Conservation (phyloP, 1,140 invertebrate genomes). For the Drosophila melanica region DNA sequence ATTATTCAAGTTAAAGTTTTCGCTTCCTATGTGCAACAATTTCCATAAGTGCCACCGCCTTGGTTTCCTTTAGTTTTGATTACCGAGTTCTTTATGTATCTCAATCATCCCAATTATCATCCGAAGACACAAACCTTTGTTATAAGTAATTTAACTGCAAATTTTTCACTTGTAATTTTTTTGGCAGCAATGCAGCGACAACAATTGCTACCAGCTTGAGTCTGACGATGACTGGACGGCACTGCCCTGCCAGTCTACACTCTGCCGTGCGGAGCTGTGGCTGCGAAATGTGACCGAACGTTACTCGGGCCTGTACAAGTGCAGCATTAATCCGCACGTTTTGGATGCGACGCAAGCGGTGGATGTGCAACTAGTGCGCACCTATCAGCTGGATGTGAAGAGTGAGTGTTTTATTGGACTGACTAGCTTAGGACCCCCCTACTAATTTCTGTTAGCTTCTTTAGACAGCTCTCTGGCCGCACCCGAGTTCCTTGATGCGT, state of each 20-base stretch:
- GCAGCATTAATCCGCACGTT: conserved; percentile 67
- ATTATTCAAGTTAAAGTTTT: too few relatives aligned
- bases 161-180: background rate
- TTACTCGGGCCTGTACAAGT: conserved; percentile 81
- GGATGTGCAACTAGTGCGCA: conserved; percentile 74
- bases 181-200: conserved; percentile 74
- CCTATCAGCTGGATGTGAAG: conserved; percentile 77
- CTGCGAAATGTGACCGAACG: conserved; percentile 74
- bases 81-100: too few relatives aligned
- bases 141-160: too few relatives aligned
- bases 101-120: too few relatives aligned
- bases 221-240: conserved; percentile 70
- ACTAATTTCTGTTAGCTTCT: background rate
- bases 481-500: conserved; percentile 74
- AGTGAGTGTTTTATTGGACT: conserved; percentile 38
- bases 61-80: too few relatives aligned
- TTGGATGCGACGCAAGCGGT: conserved; percentile 54
- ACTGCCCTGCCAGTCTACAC: conserved; percentile 69
- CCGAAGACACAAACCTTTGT: too few relatives aligned
- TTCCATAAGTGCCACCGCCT: too few relatives aligned
- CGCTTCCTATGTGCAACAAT: too few relatives aligned
- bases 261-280: conserved; percentile 69
- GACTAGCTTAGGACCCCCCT: background rate
- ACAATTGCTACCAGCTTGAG: conserved; percentile 63
- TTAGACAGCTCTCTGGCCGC: conserved; percentile 65